Conservation (phyloP, 2,797 vertebrate species). For the Hippocampus kuda region DNA sequence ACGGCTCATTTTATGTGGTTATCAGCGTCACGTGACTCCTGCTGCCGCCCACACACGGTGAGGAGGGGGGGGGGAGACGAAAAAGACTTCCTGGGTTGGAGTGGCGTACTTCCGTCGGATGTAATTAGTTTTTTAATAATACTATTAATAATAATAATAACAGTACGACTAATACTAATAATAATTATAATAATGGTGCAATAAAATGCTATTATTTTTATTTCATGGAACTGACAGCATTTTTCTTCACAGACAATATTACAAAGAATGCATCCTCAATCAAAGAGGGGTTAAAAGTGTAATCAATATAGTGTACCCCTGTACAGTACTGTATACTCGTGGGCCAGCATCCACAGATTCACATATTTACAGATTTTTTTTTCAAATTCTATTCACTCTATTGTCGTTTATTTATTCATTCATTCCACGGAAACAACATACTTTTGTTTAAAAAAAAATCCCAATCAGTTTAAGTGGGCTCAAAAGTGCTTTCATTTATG, state of each 20-base stretch:
- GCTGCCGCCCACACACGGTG: background rate
- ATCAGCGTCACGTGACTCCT: background rate
- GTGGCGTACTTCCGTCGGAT: background rate
- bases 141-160: background rate
- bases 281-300: too few relatives aligned
- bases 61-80: too few relatives aligned
- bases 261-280: too few relatives aligned
- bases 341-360: too few relatives aligned
- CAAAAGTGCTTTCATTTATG: slow-evolving; percentile 4
- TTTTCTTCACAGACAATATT: too few relatives aligned
- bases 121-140: background rate
- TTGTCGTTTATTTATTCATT: background rate
- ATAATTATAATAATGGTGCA: background rate
- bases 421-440: background rate
- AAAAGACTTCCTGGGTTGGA: background rate
- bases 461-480: background rate
- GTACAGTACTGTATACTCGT: too few relatives aligned
- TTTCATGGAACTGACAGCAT: too few relatives aligned
- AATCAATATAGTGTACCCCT: too few relatives aligned
- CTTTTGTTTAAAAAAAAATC: background rate
- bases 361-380: too few relatives aligned
- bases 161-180: background rate
- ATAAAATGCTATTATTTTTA: too few relatives aligned
- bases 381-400: too few relatives aligned
- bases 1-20: background rate